Base-by-base conservation (phyloP, 2,113 vertebrate genomes). In the Sebastes schlegelii region DNA sequence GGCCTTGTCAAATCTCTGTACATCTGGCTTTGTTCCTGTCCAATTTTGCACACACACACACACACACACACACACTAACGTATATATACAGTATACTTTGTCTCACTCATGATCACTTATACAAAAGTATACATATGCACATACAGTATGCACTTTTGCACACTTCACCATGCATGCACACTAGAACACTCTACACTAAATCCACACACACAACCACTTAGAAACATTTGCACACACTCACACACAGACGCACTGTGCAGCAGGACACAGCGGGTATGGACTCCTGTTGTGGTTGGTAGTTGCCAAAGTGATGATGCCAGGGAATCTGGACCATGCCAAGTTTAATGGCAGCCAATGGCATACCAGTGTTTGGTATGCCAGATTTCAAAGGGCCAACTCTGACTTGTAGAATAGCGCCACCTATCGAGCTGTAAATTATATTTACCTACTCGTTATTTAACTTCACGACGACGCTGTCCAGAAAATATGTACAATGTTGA, bases 281-380 rank as follows among this genome's bases (percentile, higher is more conserved):
- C 87, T 92, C 89, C 82, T 88, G 90, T 89, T 77, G 83, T 88
- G 80, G 77, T 78, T 74, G 70, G 9, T 54, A 64, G 72, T 77
- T 92, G 92, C 91, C 93, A 93, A 90, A 87, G 74, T 69, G 57
- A 92, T 85, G 80, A 87, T 91, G 91, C 91, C 92, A 92, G 71
- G 49, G 70, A 89, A 80, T 91, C 69, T 64, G 76, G 79, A 78
- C 79, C 74, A n/a, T 88, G 90, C 90, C 92, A 91, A 84, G 19
- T 88, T 86, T 82, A 83, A 80, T 89, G 71, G 82, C 71, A 86
- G 88, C 90, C 91, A 92, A 92, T 88, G 79, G 82, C 61, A 71
- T 77, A 68, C 48, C 62, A 73, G 69, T 72, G 69, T 58, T 58
- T 51, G n/a, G 40, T 26, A 77, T 67, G 69, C 57, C 79, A 84